Conservation (phyloP, 2,888 invertebrate species). For the Cephus pygmeus region DNA sequence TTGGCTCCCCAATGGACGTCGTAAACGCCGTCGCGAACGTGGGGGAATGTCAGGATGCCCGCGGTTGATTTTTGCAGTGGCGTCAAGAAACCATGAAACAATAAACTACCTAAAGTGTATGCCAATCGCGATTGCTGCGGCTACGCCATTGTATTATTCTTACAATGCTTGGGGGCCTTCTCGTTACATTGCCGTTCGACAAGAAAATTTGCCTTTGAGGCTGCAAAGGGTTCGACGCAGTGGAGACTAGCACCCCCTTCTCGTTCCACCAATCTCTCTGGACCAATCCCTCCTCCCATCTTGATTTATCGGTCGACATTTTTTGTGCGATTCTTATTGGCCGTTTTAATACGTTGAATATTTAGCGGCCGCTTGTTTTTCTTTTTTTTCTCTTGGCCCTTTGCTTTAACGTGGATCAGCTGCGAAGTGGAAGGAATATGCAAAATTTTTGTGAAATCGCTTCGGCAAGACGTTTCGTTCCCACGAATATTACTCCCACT, state of each 20-base stretch:
- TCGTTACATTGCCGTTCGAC: constrained; percentile 45
- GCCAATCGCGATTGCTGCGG: not conserved
- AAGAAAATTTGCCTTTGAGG: constrained; percentile 53
- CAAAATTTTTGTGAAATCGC: not conserved
- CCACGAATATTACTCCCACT: not conserved
- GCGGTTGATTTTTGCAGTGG: constrained; percentile 45
- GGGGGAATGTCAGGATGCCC: constrained; percentile 44
- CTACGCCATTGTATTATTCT: not conserved
- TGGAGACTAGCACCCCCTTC: constrained; percentile 4
- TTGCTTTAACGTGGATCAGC: not conserved
- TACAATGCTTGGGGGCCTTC: constrained; percentile 24
- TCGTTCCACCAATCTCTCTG: constrained; percentile 10
- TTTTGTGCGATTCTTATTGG: constrained; percentile 53
- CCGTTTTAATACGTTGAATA: constrained; percentile 52
- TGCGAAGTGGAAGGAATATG: not conserved
- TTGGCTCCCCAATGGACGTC: constrained; percentile 3
- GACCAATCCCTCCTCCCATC: constrained; percentile 16
- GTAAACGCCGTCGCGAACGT: constrained; percentile 30
- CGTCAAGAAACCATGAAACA: constrained; percentile 23
- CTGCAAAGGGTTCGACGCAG: constrained; percentile 8
- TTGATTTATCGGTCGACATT: constrained; percentile 59
- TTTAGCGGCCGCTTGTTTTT: constrained; percentile 28
- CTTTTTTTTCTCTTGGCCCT: not conserved
- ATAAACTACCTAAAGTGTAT: not conserved
- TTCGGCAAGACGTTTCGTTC: not conserved